Percentiles rank a stretch among this genome's conserved stretches.
Evolutionary conservation across 1,140 invertebrate genomes (phyloP).

Genomic region (Thaumatotibia leucotreta): DNA sequence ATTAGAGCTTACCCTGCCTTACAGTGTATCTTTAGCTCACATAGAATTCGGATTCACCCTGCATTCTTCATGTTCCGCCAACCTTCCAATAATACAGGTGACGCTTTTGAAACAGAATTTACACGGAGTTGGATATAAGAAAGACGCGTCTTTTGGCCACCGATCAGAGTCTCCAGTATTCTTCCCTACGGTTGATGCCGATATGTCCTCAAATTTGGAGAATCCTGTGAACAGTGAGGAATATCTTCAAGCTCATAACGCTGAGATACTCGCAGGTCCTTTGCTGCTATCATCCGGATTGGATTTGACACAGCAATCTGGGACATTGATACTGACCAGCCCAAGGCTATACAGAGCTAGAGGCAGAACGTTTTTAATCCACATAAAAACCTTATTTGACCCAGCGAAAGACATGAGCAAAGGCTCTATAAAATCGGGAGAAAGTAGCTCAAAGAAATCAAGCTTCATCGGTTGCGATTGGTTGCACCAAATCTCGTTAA

Average conservation of each 20-base stretch:
- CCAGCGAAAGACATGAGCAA: constrained; percentile 79
- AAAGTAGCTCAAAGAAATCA: constrained; percentile 72
- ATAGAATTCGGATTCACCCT: constrained; percentile 92
- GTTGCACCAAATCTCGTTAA: constrained; percentile 93
- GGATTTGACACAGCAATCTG: constrained; percentile 89
- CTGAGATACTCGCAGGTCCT: constrained; percentile 93
- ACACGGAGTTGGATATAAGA: constrained; percentile 81
- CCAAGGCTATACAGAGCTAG: constrained; percentile 88
- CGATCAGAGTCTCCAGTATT: constrained; percentile 80
- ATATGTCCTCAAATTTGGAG: constrained; percentile 77
- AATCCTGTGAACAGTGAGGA: constrained; percentile 89
- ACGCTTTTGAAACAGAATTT: constrained; percentile 90
- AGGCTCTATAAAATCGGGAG: constrained; percentile 44
- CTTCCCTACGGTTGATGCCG: constrained; percentile 74
- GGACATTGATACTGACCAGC: constrained; percentile 90
- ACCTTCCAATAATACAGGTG: constrained; percentile 83
- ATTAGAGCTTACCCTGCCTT: constrained; percentile 91
- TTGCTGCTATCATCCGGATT: constrained; percentile 87
- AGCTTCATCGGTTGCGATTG: constrained; percentile 89
- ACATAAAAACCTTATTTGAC: constrained; percentile 88
- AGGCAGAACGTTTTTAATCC: constrained; percentile 88
- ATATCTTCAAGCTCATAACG: constrained; percentile 90
- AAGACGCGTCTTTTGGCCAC: constrained; percentile 62
- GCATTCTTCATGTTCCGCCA: constrained; percentile 81
- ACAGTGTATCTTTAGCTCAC: constrained; percentile 86